A percentile compares a stretch with the other conserved stretches of the same genome.
Evolutionary conservation across 2,797 vertebrate genomes (phyloP).

Genomic region (Cetoscarus ocellatus): DNA sequence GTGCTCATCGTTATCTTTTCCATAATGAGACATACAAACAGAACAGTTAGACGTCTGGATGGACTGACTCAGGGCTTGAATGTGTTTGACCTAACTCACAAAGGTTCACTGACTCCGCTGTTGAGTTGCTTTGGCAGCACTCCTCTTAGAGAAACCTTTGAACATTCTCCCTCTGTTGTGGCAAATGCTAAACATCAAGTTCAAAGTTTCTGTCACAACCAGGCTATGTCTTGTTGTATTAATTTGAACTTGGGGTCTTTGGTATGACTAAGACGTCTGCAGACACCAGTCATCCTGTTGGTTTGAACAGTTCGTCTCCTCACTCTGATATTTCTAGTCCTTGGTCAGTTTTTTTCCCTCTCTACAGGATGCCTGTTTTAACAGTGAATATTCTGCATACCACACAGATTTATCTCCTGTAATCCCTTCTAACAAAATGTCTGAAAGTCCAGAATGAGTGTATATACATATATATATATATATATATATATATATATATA

Average conservation of each 20-base stretch:
- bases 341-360: conserved; percentile 15
- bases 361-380: conserved; percentile 13
- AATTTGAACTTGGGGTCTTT: conserved; percentile 44
- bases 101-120: conserved; percentile 37
- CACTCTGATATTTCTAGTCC: conserved; percentile 43
- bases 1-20: conserved; percentile 62
- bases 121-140: conserved; percentile 44
- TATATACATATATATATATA: too few relatives aligned
- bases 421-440: conserved; percentile 20
- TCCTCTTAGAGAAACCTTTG: conserved; percentile 7
- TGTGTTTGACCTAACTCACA: conserved; percentile 61
- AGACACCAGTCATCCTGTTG: conserved; percentile 31
- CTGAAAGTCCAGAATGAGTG: conserved; percentile 7
- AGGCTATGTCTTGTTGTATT: conserved; percentile 19
- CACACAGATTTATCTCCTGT: conserved; percentile 27
- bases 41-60: conserved; percentile 51
- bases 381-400: conserved; percentile 34
- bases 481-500: too few relatives aligned
- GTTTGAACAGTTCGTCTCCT: conserved; percentile 36
- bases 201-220: conserved; percentile 40
- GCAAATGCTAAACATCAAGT: conserved; percentile 59
- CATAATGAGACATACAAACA: conserved; percentile 59
- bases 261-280: conserved; percentile 37
- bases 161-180: conserved; percentile 40
- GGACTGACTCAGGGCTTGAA: conserved; percentile 47